Percentiles rank a stretch among this genome's conserved stretches.
phyloP scores from a whole-genome alignment of 2,113 vertebrate species.

The Alethe castanea region DNA sequence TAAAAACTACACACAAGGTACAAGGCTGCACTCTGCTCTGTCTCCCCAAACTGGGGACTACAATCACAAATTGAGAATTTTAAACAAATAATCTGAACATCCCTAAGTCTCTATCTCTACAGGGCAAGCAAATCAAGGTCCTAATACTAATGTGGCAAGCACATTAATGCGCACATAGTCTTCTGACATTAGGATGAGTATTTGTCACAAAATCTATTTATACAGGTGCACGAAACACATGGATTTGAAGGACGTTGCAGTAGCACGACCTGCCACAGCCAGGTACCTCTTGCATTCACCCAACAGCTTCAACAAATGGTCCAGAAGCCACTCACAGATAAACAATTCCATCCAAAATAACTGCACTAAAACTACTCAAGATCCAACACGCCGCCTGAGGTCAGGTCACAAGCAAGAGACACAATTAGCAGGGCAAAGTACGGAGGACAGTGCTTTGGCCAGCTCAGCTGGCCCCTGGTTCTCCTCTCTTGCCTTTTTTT shows the following conservation, averaged over 20 bases:
- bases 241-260: background rate
- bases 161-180: background rate
- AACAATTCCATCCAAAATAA: background rate
- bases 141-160: background rate
- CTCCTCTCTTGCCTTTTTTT: background rate
- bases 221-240: background rate
- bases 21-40: background rate
- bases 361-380: background rate
- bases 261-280: background rate
- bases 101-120: background rate
- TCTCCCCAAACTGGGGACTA: background rate
- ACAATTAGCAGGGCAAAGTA: background rate
- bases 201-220: background rate
- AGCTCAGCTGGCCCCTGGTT: background rate
- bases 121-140: background rate
- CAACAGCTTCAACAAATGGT: background rate
- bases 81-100: background rate
- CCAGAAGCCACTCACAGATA: background rate
- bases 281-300: background rate
- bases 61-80: background rate
- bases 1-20: background rate
- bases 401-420: background rate
- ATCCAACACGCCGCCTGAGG: background rate
- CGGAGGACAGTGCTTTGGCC: background rate
- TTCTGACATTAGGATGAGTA: background rate